A percentile compares a stretch with the other conserved stretches of the same genome.
Evolutionary conservation across 1,140 invertebrate genomes (phyloP).

Genomic region (Psilanteris sp.): DNA sequence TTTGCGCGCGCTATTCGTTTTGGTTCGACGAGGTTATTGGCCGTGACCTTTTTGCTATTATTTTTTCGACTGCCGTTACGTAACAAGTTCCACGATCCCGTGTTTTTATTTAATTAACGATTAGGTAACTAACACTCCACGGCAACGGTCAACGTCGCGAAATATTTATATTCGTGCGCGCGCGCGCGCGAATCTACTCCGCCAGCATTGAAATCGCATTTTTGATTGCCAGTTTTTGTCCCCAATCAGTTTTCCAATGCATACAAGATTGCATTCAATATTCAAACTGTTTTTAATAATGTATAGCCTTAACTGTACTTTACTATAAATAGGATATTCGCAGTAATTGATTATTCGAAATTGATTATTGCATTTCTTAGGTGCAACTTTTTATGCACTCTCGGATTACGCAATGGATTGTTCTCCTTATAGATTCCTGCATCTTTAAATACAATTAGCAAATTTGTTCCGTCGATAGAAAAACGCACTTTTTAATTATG

Average conservation of each 20-base stretch:
- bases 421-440: slow-evolving; percentile 18
- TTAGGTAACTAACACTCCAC: background rate
- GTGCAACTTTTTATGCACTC: slow-evolving; percentile 26
- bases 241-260: slow-evolving; percentile 10
- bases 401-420: slow-evolving; percentile 32
- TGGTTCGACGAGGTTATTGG: slow-evolving; percentile 16
- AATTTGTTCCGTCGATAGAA: too few relatives aligned
- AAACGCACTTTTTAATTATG: too few relatives aligned
- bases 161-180: background rate
- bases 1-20: slow-evolving; percentile 2
- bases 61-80: slow-evolving; percentile 1
- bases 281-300: slow-evolving; percentile 9
- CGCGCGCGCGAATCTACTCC: too few relatives aligned
- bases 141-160: too few relatives aligned
- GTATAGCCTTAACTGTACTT: slow-evolving; percentile 43
- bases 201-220: too few relatives aligned
- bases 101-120: slow-evolving; percentile 4
- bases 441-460: slow-evolving; percentile 25
- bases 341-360: slow-evolving; percentile 45
- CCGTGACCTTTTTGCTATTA: slow-evolving; percentile 20
- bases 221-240: too few relatives aligned
- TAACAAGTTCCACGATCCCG: slow-evolving; percentile 6
- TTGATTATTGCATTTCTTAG: slow-evolving; percentile 40
- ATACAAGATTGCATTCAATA: slow-evolving; percentile 32
- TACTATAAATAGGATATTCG: slow-evolving; percentile 49